phyloP scores from a whole-genome alignment of 2,888 invertebrate species.

The Ormyrus thymus region DNA sequence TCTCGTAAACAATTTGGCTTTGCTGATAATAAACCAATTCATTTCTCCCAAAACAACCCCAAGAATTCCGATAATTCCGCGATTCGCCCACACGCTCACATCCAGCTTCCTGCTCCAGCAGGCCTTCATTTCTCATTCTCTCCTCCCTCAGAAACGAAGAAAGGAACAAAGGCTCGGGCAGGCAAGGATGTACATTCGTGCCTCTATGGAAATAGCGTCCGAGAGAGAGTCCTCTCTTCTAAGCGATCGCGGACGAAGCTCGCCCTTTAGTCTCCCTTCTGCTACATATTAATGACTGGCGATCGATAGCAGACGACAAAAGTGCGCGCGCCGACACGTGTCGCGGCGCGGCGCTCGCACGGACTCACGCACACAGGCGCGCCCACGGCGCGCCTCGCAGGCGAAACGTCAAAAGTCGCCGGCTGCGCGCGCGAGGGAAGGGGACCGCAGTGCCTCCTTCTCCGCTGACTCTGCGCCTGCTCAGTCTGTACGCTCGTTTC shows the following conservation, averaged over 20 bases:
- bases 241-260: neutral
- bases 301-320: slow-evolving; percentile 53
- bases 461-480: no score
- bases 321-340: slow-evolving; percentile 40
- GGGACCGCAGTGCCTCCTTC: neutral
- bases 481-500: no score
- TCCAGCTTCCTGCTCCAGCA: no score
- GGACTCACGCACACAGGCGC: neutral
- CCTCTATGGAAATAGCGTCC: neutral
- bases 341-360: neutral
- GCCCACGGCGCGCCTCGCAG: neutral
- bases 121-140: no score
- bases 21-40: no score
- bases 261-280: neutral
- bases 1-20: no score
- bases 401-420: slow-evolving; percentile 1
- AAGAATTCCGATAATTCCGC: no score
- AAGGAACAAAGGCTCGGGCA: no score
- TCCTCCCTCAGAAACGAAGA: no score
- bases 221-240: neutral
- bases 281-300: neutral
- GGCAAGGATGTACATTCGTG: no score
- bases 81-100: no score
- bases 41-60: no score
- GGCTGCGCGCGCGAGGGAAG: neutral